Percentiles rank a stretch among this genome's conserved stretches.
phyloP scores from a whole-genome alignment of 2,888 invertebrate species.

The Eilema depressum region DNA sequence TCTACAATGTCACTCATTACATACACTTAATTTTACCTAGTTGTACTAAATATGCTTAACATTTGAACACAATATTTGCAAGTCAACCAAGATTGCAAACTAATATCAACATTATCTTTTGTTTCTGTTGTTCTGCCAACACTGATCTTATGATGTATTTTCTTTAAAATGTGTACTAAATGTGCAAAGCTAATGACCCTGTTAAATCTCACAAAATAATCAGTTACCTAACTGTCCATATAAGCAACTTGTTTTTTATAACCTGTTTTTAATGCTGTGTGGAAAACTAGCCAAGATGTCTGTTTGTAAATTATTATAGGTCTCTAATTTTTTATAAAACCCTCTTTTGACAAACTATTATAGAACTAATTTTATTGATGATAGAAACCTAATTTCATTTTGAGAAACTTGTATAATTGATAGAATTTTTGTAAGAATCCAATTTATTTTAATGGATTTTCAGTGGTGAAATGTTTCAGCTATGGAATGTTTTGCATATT shows the following conservation, averaged over 20 bases:
- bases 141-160: neutral
- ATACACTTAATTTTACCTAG: neutral
- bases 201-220: slow-evolving; percentile 3
- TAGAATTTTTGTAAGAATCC: too few species aligned
- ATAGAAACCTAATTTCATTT: neutral
- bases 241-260: slow-evolving; percentile 8
- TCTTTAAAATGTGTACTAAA: neutral
- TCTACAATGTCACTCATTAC: slow-evolving; percentile 1
- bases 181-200: slow-evolving; percentile 3
- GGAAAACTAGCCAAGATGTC: slow-evolving; percentile 4
- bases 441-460: neutral
- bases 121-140: neutral
- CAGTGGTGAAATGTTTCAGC: neutral
- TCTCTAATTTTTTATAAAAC: neutral
- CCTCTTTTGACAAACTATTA: too few species aligned
- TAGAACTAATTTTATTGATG: neutral
- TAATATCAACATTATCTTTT: neutral
- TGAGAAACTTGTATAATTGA: too few species aligned
- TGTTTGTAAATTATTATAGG: neutral
- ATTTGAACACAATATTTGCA: neutral
- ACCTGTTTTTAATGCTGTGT: slow-evolving; percentile 11
- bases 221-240: slow-evolving; percentile 10
- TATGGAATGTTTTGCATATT: neutral
- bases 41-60: neutral
- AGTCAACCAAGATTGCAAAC: neutral